Conservation (phyloP, 2,113 vertebrate species). For the Furnarius figulus region DNA sequence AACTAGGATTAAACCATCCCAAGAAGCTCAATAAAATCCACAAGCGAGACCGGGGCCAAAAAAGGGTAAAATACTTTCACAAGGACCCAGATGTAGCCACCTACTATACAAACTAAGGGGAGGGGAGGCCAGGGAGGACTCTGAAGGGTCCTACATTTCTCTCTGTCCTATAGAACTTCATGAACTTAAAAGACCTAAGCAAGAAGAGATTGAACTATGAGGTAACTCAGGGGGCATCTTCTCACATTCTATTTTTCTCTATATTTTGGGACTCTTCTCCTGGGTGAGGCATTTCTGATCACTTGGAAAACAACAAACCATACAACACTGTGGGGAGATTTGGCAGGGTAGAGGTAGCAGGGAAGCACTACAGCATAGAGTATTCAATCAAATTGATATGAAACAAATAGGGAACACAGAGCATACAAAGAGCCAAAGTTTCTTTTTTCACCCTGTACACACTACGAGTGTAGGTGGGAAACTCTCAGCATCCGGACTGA, state of each 20-base stretch:
- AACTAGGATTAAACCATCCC: constrained; percentile 83
- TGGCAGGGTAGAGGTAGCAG: neutral
- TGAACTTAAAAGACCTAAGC: neutral
- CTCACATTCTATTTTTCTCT: neutral
- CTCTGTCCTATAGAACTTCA: neutral
- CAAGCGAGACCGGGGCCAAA: constrained; percentile 84
- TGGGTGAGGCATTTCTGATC: neutral
- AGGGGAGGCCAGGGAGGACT: neutral
- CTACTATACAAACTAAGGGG: neutral
- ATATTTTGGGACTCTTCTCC: neutral
- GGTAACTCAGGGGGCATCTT: neutral
- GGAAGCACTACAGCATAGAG: neutral
- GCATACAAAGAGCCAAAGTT: neutral
- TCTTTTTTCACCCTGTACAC: neutral
- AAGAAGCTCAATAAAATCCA: constrained; percentile 86
- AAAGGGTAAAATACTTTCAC: constrained; percentile 74
- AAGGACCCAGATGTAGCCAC: neutral
- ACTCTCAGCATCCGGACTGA: neutral
- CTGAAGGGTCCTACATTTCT: neutral
- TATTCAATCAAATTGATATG: neutral
- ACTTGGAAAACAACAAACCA: neutral
- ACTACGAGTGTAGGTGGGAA: neutral
- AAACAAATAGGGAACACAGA: neutral
- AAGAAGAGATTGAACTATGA: neutral
- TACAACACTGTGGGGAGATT: neutral